Base-by-base conservation (phyloP, 2,888 invertebrate genomes). In the Rhorus exstirpatorius region DNA sequence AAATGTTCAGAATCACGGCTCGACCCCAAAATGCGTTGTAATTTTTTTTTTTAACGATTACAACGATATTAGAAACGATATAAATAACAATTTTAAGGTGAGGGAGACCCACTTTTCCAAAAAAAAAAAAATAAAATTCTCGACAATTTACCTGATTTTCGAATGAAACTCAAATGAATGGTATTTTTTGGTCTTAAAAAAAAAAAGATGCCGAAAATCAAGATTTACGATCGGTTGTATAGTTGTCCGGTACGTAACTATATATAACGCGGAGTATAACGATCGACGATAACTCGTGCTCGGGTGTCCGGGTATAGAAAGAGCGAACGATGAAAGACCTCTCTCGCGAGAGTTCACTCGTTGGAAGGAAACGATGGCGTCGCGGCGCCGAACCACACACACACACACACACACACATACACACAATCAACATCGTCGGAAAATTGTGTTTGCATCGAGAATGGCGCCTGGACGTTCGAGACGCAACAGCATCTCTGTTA, bases 381-480 rank as follows among this genome's bases (percentile, higher is more conserved):
- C 65, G 60, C 76, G 83, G 68, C 82, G 82, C 70, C 79, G 67
- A 53, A 55, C 38, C 44, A 44, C 17, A n/a, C 41, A n/a, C 68
- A 17, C 21, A 10, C 19, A 51, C 24, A 14, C 35, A 17, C 19
- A 1, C 26, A 3, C 1, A 10, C 19, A 24, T 8, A 55, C 1
- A 60, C 31, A 17, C 8, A 19, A 44, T 3, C 3, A 44, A 31
- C 46, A 38, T 35, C 24, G 46, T 24, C 41, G 14, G 19, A 60
- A 21, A 60, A 31, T 46, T 24, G 44, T 35, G 19, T 26, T 76
- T 26, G 51, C 55, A 60, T 35, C 68, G 60, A 24, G 44, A 38
- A n/a, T 70, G 61, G 46, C 67, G 72, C 61, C 68, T 51, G 24
- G 31, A 55, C 31, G 44, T 51, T 38, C 71, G 61, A 75, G 63